Conservation (phyloP, 2,888 invertebrate genomes). For the Phasia obesa region DNA sequence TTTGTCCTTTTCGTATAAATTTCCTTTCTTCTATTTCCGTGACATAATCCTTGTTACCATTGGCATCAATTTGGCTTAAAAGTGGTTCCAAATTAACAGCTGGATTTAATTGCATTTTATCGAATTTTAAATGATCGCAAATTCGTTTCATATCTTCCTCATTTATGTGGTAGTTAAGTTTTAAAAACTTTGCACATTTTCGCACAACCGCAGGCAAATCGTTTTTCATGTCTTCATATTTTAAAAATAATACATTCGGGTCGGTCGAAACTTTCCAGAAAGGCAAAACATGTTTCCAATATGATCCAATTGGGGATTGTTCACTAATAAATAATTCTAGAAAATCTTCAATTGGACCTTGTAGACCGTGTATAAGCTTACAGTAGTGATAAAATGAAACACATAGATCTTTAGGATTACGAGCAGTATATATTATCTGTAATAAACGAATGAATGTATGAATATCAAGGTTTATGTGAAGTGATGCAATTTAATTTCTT, state of each 20-base stretch:
- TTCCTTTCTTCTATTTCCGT: slow-evolving; percentile 79
- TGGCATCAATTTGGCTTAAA: slow-evolving; percentile 82
- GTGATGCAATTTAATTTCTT: slow-evolving; percentile 46
- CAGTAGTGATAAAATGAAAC: slow-evolving; percentile 95
- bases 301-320: slow-evolving; percentile 85
- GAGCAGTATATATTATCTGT: slow-evolving; percentile 91
- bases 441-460: background rate
- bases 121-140: slow-evolving; percentile 89
- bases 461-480: background rate
- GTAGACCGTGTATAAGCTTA: slow-evolving; percentile 86
- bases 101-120: slow-evolving; percentile 91
- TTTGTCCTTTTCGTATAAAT: slow-evolving; percentile 90
- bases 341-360: slow-evolving; percentile 88
- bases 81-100: slow-evolving; percentile 89
- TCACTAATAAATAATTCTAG: slow-evolving; percentile 88
- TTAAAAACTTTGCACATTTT: slow-evolving; percentile 85
- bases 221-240: slow-evolving; percentile 91
- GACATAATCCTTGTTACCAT: slow-evolving; percentile 55
- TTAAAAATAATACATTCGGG: slow-evolving; percentile 89
- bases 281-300: slow-evolving; percentile 86
- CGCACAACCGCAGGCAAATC: slow-evolving; percentile 87
- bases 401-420: slow-evolving; percentile 95
- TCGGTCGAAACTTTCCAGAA: slow-evolving; percentile 89
- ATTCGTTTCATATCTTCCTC: slow-evolving; percentile 87
- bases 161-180: slow-evolving; percentile 85